Evolutionary conservation across 2,888 invertebrate genomes (phyloP).

Genomic region (Dryomyza anilis): DNA sequence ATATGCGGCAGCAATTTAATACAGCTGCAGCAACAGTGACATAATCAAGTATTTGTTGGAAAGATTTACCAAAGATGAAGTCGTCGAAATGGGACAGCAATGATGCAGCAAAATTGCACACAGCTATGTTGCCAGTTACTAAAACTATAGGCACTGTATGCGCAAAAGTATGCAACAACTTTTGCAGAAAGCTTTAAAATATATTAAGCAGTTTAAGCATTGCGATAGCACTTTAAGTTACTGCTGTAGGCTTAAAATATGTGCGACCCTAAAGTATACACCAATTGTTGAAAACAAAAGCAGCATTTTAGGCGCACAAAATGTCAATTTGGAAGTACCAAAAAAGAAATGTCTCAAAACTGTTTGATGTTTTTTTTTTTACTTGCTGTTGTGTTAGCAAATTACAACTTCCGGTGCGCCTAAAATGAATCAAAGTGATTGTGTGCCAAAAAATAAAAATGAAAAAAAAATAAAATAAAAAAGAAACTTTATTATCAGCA

Average conservation of each 20-base stretch:
- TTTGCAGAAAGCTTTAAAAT: too few relatives aligned
- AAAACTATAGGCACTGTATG: neutral
- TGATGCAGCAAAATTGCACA: neutral
- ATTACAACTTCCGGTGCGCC: slow-evolving; percentile 28
- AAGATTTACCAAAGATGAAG: neutral
- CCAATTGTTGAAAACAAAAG: too few relatives aligned
- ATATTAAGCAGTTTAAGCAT: too few relatives aligned
- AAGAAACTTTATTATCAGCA: slow-evolving; percentile 34
- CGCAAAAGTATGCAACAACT: neutral
- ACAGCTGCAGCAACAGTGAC: neutral
- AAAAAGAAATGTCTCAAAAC: neutral
- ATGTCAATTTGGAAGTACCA: neutral
- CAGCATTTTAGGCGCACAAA: neutral
- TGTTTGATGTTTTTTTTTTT: neutral
- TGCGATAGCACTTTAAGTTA: too few relatives aligned
- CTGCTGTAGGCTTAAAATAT: too few relatives aligned
- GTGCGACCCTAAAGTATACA: too few relatives aligned
- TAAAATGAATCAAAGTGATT: too few relatives aligned
- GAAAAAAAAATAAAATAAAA: slow-evolving; percentile 20
- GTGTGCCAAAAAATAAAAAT: slow-evolving; percentile 22
- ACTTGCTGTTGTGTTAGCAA: slow-evolving; percentile 19
- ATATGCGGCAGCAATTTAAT: slow-evolving; percentile 2
- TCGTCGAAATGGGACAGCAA: too few relatives aligned
- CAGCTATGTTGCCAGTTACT: neutral
- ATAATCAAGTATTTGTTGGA: neutral